Base-by-base conservation (phyloP, 2,113 vertebrate genomes). In the Myotis brandtii region DNA sequence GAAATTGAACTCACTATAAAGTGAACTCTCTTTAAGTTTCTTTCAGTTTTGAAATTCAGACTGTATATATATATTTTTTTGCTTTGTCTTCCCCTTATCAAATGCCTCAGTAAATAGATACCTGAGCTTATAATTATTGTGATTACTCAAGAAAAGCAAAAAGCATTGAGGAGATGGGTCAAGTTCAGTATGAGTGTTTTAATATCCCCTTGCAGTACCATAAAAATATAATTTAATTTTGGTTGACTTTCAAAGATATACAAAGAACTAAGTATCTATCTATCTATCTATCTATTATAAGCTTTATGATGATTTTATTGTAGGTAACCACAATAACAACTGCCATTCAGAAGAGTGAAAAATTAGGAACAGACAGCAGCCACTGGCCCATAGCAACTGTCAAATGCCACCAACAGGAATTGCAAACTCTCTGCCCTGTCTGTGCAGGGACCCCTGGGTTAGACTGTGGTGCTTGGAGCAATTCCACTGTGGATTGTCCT, bases 271-370 rank as follows among this genome's bases (percentile, higher is more conserved):
- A 56, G 54, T 56, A 20, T 56, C 52, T 54, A 20, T 21, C 52
- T 54, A 54, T 56, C 54, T 54, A 56, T 56, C 54, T 56, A 56
- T 56, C 7, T 54, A 54, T 20, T 11, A 46, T 46, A 46, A 93
- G 8, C 12, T 83, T 87, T 93, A 69, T 89, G 59, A 85, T 86
- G 80, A 84, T 96, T 86, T 92, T 85, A 62, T 59, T 90, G 85
- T 97, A 91, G 84, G 93, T 70, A 96, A 77, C 89, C 73, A 86
- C 91, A 95, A 54, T 86, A 89, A 86, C 81, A 96, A 30, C 67
- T 96, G 64, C 80, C 56, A 72, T 92, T 97, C 72, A 90, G 94
- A 94, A 93, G 92, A 93, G 73, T 52, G 48, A 94, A 80, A 43
- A 79, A 85, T 30, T 62, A 83, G 91, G 76, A 93, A 50, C 64